A percentile compares a stretch with the other conserved stretches of the same genome.
Conservation (phyloP, 1,140 invertebrate genomes). For the Periplaneta americana region DNA sequence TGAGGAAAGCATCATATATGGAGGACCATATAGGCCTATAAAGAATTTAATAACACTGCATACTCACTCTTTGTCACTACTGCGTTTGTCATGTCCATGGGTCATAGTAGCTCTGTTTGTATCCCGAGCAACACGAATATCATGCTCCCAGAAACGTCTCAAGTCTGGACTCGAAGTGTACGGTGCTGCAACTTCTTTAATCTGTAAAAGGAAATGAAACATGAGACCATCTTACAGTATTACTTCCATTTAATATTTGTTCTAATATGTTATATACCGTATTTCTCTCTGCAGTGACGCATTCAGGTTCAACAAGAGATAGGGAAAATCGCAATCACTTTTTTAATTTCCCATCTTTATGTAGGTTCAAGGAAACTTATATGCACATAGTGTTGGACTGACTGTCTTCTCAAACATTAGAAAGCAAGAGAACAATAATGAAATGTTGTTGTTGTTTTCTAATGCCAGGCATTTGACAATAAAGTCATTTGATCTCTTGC, state of each 20-base stretch:
- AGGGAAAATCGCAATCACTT: background rate
- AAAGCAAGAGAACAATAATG: too few species aligned
- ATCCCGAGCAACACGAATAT: slow-evolving; percentile 65
- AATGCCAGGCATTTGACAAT: too few species aligned
- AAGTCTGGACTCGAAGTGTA: slow-evolving; percentile 68
- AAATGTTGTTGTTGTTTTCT: too few species aligned
- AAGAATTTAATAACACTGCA: too few species aligned
- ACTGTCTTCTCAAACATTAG: too few species aligned
- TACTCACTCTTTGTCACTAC: background rate
- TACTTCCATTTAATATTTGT: background rate
- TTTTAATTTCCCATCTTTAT: background rate
- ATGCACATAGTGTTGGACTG: background rate
- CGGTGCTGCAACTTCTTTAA: slow-evolving; percentile 81
- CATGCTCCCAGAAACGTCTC: slow-evolving; percentile 73
- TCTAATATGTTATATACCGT: too few species aligned
- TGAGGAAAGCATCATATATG: too few species aligned
- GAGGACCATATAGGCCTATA: too few species aligned
- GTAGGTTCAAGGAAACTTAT: background rate
- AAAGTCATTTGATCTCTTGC: too few species aligned
- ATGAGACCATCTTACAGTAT: background rate
- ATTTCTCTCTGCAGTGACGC: background rate
- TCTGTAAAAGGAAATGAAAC: slow-evolving; percentile 38
- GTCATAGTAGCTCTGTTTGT: slow-evolving; percentile 37
- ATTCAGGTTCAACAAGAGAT: background rate
- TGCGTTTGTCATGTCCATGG: background rate